A percentile compares a stretch with the other conserved stretches of the same genome.
phyloP scores from a whole-genome alignment of 92 coral and sea anemone species.

The Virgularia gustaviana region DNA sequence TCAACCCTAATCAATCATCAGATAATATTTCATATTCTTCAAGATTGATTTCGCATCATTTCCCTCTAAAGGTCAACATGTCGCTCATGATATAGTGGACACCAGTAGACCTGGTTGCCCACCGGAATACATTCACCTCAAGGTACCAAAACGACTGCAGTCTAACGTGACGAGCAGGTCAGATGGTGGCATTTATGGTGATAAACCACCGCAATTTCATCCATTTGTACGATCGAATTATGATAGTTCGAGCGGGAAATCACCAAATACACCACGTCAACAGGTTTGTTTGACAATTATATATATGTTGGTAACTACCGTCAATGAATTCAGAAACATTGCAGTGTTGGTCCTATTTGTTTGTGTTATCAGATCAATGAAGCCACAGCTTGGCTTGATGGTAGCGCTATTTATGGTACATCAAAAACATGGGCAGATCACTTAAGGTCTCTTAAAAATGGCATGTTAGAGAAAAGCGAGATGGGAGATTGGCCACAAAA shows the following conservation, averaged over 20 bases:
- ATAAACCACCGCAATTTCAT: not conserved
- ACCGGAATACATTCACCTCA: slow-evolving; percentile 17
- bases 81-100: slow-evolving; percentile 34
- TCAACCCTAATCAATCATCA: too few species aligned
- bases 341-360: not conserved
- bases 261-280: slow-evolving; percentile 31
- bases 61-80: slow-evolving; percentile 5
- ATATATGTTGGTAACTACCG: too few species aligned
- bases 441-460: slow-evolving; percentile 7
- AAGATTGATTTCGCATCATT: too few species aligned
- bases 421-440: slow-evolving; percentile 19
- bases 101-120: slow-evolving; percentile 29
- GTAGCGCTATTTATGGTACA: slow-evolving; percentile 25
- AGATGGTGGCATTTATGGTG: not conserved
- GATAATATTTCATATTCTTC: too few species aligned
- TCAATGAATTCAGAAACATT: too few species aligned
- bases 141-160: slow-evolving; percentile 6
- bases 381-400: slow-evolving; percentile 28
- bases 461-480: slow-evolving; percentile 7
- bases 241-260: slow-evolving; percentile 2
- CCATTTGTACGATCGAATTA: slow-evolving; percentile 24
- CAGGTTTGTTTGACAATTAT: too few species aligned
- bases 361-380: slow-evolving; percentile 4
- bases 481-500: slow-evolving; percentile 20
- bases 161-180: too few species aligned